These are phyloP conservation scores for Poecilia gillii DNA, from an alignment of 2,797 vertebrate species.

Conservation along the genomic window DNA sequence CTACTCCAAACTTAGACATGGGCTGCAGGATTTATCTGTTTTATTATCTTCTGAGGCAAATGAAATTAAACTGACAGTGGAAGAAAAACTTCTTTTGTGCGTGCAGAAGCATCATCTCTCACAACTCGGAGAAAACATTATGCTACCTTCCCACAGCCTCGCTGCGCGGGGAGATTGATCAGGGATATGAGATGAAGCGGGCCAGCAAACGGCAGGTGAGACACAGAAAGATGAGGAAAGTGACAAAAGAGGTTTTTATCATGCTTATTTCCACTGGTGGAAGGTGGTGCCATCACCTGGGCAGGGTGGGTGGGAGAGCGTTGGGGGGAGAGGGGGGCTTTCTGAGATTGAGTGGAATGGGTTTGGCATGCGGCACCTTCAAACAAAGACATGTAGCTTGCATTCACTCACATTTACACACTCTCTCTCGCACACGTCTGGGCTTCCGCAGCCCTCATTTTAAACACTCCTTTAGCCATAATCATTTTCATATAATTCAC, in stretches of 20 bases:
- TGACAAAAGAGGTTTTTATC: constrained; percentile 79
- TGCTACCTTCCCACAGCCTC: constrained; percentile 46
- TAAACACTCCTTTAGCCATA: constrained; percentile 89
- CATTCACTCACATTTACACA: constrained; percentile 35
- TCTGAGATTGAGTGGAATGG: constrained; percentile 11
- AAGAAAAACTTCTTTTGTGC: constrained; percentile 58
- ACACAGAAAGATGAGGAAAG: constrained; percentile 53
- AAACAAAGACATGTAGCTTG: constrained; percentile 80
- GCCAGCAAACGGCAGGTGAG: constrained; percentile 55
- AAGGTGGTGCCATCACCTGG: constrained; percentile 55
- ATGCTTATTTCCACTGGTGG: constrained; percentile 73
- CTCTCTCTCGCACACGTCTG: constrained; percentile 41
- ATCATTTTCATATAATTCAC: constrained; percentile 91
- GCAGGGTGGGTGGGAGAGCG: constrained; percentile 15
- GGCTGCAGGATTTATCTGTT: constrained; percentile 75
- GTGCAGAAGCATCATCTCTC: constrained; percentile 53
- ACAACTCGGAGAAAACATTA: constrained; percentile 59
- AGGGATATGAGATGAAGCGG: constrained; percentile 59
- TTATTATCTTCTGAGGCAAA: constrained; percentile 78
- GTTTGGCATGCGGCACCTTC: constrained; percentile 72
- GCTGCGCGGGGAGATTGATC: constrained; percentile 71
- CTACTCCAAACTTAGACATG: constrained; percentile 61
- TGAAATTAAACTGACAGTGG: constrained; percentile 75
- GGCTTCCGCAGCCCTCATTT: constrained; percentile 79
- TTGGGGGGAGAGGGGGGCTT: neutral